These are phyloP conservation scores for Ochropleura leucogaster DNA, from an alignment of 2,888 invertebrate genomes.

Conservation along the genomic window DNA sequence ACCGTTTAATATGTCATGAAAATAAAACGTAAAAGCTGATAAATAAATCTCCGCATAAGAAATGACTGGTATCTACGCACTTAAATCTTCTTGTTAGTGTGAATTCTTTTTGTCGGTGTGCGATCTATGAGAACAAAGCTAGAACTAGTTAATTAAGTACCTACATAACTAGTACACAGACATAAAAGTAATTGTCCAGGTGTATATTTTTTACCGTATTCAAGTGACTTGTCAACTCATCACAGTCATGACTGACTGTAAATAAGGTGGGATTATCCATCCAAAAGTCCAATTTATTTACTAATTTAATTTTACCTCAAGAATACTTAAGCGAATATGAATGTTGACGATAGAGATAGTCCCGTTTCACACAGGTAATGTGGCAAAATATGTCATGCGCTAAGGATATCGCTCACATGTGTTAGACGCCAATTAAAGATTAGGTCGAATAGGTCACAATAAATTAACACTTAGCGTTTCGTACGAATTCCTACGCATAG, in stretches of 20 bases:
- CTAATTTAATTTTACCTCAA: not conserved
- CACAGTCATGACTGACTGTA: no score
- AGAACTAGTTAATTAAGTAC: no score
- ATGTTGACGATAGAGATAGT: not conserved
- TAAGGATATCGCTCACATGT: not conserved
- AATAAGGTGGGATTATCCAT: not conserved
- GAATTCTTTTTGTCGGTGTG: not conserved
- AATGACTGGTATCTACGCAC: not conserved
- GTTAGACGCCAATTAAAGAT: not conserved
- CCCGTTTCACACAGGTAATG: not conserved
- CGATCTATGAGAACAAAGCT: not conserved
- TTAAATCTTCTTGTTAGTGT: not conserved
- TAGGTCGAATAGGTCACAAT: not conserved
- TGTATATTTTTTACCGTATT: no score
- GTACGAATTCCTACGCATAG: slow-evolving; percentile 10
- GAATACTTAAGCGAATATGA: not conserved
- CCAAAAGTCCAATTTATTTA: not conserved
- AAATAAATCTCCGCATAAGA: slow-evolving; percentile 15
- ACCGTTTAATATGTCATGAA: slow-evolving; percentile 24
- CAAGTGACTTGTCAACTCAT: no score
- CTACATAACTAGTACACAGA: no score
- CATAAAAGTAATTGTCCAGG: no score
- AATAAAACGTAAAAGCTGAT: slow-evolving; percentile 31
- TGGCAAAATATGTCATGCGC: not conserved
- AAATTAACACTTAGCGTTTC: not conserved